Conservation (phyloP, 2,113 vertebrate genomes). For the Poicephalus meyeri region DNA sequence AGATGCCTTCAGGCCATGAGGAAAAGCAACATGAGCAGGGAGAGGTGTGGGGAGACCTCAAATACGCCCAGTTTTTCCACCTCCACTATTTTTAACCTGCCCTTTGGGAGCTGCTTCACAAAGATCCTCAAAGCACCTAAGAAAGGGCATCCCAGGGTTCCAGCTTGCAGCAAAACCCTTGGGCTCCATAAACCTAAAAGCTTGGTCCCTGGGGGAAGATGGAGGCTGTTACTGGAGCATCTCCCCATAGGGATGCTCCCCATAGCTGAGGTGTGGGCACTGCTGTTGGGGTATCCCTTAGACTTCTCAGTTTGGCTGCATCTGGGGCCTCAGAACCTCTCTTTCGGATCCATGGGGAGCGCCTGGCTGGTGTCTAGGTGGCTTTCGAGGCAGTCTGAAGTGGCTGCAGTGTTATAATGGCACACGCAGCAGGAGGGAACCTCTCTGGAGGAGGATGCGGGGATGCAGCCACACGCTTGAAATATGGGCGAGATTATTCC, state of each 20-base stretch:
- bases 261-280: fast-evolving
- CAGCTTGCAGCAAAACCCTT: fast-evolving
- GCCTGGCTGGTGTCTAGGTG: neutral
- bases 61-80: neutral
- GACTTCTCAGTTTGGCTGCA: neutral
- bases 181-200: neutral
- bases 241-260: neutral
- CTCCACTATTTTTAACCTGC: neutral
- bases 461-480: slow-evolving; percentile 43
- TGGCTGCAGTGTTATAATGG: slow-evolving; percentile 13
- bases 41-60: neutral
- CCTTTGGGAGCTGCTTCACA: neutral
- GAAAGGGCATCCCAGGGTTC: neutral
- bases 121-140: neutral
- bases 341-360: neutral
- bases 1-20: neutral
- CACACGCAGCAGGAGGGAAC: slow-evolving; percentile 6
- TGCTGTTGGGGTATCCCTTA: fast-evolving
- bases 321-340: fast-evolving
- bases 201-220: neutral
- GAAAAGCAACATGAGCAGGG: neutral
- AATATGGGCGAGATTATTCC: slow-evolving; percentile 66
- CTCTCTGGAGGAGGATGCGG: slow-evolving; percentile 14
- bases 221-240: neutral
- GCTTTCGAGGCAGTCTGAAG: slow-evolving; percentile 15